Conservation (phyloP, 2,797 vertebrate species). For the Telmatherina bonti region DNA sequence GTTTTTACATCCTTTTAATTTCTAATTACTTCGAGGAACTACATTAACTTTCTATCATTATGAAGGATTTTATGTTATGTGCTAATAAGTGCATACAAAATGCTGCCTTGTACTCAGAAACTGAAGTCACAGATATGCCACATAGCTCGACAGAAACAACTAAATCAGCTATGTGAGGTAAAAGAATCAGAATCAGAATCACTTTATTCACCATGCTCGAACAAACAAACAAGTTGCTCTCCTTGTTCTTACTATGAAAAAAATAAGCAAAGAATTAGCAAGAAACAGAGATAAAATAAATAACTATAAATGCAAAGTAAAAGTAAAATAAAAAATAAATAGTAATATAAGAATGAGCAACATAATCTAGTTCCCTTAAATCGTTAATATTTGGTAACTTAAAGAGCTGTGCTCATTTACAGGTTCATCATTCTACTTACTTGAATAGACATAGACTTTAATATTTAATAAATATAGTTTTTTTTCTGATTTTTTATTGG, state of each 20-base stretch:
- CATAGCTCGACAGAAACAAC: neutral
- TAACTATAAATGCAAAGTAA: too few relatives aligned
- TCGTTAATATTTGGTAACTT: too few relatives aligned
- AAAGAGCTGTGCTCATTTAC: neutral
- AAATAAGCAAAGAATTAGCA: too few relatives aligned
- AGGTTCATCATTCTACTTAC: neutral
- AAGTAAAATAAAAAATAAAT: too few relatives aligned
- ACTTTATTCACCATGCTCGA: too few relatives aligned
- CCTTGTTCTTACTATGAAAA: too few relatives aligned
- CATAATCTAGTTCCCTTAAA: too few relatives aligned
- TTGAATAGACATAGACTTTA: neutral
- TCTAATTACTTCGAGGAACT: neutral
- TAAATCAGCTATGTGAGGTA: neutral
- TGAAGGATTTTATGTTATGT: neutral
- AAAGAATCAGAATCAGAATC: too few relatives aligned
- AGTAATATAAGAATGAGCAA: too few relatives aligned
- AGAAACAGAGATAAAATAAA: too few relatives aligned
- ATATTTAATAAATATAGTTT: neutral
- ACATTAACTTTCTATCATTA: neutral
- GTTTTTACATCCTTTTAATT: neutral
- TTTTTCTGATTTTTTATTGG: neutral
- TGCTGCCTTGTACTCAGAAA: neutral
- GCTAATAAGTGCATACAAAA: neutral
- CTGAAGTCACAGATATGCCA: too few relatives aligned
- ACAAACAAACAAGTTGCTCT: too few relatives aligned